A percentile compares a stretch with the other conserved stretches of the same genome.
phyloP scores from a whole-genome alignment of 2,888 invertebrate genomes.

The Eledona agricola region DNA sequence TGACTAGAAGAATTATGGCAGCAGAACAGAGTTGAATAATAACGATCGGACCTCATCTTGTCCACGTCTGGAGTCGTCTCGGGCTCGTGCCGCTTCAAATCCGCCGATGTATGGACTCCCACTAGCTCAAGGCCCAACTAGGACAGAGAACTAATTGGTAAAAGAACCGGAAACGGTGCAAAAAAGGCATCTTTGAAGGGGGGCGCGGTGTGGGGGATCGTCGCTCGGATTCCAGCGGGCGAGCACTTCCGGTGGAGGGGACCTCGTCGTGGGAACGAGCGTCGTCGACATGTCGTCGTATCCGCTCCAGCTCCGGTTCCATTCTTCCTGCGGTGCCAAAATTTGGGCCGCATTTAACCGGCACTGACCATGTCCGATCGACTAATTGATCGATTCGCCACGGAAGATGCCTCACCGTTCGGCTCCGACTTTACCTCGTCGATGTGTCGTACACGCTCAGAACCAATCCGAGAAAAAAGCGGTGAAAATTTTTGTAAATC shows the following conservation, averaged over 20 bases:
- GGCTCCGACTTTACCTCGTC: slow-evolving; percentile 14
- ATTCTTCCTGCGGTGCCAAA: background rate
- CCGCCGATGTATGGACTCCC: no score
- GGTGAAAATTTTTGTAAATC: background rate
- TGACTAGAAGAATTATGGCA: no score
- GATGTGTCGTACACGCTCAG: slow-evolving; percentile 6
- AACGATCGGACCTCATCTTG: no score
- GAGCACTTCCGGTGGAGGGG: slow-evolving; percentile 58
- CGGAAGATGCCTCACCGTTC: slow-evolving; percentile 19
- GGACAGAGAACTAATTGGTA: slow-evolving; percentile 54
- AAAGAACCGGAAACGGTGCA: slow-evolving; percentile 57
- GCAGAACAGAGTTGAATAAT: no score
- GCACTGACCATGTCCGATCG: slow-evolving; percentile 9
- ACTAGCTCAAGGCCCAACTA: slow-evolving; percentile 49
- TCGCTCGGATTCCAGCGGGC: slow-evolving; percentile 51
- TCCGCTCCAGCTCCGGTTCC: slow-evolving; percentile 13
- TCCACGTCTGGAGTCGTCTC: no score
- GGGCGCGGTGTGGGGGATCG: slow-evolving; percentile 38
- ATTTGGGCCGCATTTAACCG: slow-evolving; percentile 14
- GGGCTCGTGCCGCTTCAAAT: slow-evolving; percentile 22
- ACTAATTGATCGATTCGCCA: slow-evolving; percentile 29
- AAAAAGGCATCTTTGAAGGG: slow-evolving; percentile 49
- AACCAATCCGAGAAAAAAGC: slow-evolving; percentile 15
- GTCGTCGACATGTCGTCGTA: slow-evolving; percentile 35
- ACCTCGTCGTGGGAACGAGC: slow-evolving; percentile 55